phyloP scores from a whole-genome alignment of 1,140 invertebrate species.

The Ctenoplectra terminalis region DNA sequence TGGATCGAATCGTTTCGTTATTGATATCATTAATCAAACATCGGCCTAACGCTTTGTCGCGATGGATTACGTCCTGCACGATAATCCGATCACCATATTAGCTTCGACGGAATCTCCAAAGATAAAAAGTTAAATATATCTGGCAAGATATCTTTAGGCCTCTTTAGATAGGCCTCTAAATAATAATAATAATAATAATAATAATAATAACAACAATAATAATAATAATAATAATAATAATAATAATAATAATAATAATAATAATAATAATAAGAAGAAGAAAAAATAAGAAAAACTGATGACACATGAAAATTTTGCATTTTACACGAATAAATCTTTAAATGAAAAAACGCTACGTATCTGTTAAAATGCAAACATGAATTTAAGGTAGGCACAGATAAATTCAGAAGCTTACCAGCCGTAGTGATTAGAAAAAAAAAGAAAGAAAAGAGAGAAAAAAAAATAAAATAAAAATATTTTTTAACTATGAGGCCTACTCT shows the following conservation, averaged over 20 bases:
- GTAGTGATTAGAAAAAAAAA: background rate
- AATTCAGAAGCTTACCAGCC: too few relatives aligned
- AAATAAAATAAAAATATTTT: slow-evolving; percentile 1
- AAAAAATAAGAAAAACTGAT: background rate
- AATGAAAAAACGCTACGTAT: background rate
- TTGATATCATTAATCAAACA: background rate
- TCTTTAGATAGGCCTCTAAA: too few relatives aligned
- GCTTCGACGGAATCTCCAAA: background rate
- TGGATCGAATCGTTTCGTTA: background rate
- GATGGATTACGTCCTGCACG: background rate
- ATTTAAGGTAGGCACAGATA: background rate
- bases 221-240: too few relatives aligned
- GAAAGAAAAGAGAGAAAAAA: background rate
- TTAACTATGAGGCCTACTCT: background rate
- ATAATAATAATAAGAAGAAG: background rate
- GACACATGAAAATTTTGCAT: background rate
- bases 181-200: too few relatives aligned
- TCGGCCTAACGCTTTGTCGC: background rate
- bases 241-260: too few relatives aligned
- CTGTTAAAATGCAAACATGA: background rate
- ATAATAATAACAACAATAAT: too few relatives aligned
- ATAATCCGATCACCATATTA: background rate
- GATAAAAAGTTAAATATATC: too few relatives aligned
- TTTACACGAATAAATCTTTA: background rate
- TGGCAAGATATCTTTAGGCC: background rate